Base-by-base conservation (phyloP, 2,797 vertebrate species). In the Chloroceryle amazona region DNA sequence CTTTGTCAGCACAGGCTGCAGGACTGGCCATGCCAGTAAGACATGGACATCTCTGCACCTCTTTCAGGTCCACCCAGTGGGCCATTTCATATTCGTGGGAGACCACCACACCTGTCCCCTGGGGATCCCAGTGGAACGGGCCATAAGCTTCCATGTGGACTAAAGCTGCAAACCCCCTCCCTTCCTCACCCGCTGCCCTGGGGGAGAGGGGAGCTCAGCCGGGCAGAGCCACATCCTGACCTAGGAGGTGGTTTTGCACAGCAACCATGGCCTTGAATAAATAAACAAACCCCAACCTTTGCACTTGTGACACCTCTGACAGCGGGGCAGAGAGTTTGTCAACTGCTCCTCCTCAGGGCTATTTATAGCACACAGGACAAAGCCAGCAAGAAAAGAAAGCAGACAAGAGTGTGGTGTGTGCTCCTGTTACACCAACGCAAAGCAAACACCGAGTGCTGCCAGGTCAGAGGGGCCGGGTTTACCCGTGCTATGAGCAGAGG, bases 251-350 rank as follows among this genome's bases (percentile, higher is more conserved):
- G 6, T 5, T 93, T 22, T 70, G 57, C 70, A 25, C 21, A 29
- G 81, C 79, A 90, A 12, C 74, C 51, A 1, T 1, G 0, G 41
- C 55, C 42, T 54, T 0, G 1, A 58, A 60, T 23, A 66, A 85
- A 90, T 52, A 82, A 94, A 92, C 29, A 72, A 90, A 83, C 1
- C 20, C 18, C 89, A 90, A 51, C 82, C 91, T 96, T 90, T 90
- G 89, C 75, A 26, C 94, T 90, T 33, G 18, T 3, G 62, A 75
- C 71, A 25, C 67, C 25, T 37, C 41, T 79, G 67, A 49, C 88
- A 80, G 62, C 80, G 23, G 67, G 51, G 75, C 72, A 71, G n/a
- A 6, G 58, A 70, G 51, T 54, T 90, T 63, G 86, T 37, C 15
- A 2, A 1, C 75, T 44, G 67, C 72, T 85, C 79, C 57, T 41